These are phyloP conservation scores for Lampris incognitus DNA, from an alignment of 2,113 vertebrate species.

Conservation along the genomic window DNA sequence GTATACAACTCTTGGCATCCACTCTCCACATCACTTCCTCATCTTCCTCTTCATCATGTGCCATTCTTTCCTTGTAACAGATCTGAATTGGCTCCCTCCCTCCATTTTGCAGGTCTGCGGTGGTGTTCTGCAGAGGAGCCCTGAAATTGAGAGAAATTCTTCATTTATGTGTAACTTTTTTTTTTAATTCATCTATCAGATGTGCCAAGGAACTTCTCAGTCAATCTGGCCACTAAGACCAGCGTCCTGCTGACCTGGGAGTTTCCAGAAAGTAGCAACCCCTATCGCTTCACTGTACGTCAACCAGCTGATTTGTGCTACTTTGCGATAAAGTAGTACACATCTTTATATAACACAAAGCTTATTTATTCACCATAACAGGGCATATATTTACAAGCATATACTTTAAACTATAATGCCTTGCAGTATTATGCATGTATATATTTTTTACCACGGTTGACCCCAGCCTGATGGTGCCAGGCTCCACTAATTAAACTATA, in stretches of 20 bases:
- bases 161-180: constrained; percentile 25
- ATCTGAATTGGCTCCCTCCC: constrained; percentile 44
- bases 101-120: constrained; percentile 48
- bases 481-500: no score
- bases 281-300: constrained; percentile 91
- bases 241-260: constrained; percentile 97
- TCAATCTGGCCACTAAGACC: constrained; percentile 96
- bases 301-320: neutral
- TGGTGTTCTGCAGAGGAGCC: constrained; percentile 19
- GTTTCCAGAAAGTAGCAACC: constrained; percentile 92
- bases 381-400: neutral
- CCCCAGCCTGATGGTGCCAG: neutral
- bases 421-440: neutral
- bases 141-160: constrained; percentile 6
- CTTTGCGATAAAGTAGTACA: neutral
- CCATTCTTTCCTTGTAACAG: constrained; percentile 41
- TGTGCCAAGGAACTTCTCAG: constrained; percentile 97
- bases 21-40: constrained; percentile 74
- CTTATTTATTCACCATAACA: neutral
- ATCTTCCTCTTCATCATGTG: constrained; percentile 66
- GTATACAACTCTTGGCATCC: constrained; percentile 59
- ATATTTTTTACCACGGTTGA: neutral
- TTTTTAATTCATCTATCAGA: constrained; percentile 79
- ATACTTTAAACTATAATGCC: neutral
- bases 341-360: neutral